Percentiles rank a stretch among this genome's conserved stretches.
Conservation (phyloP, 2,113 vertebrate genomes). For the Triplophysa tibetana region DNA sequence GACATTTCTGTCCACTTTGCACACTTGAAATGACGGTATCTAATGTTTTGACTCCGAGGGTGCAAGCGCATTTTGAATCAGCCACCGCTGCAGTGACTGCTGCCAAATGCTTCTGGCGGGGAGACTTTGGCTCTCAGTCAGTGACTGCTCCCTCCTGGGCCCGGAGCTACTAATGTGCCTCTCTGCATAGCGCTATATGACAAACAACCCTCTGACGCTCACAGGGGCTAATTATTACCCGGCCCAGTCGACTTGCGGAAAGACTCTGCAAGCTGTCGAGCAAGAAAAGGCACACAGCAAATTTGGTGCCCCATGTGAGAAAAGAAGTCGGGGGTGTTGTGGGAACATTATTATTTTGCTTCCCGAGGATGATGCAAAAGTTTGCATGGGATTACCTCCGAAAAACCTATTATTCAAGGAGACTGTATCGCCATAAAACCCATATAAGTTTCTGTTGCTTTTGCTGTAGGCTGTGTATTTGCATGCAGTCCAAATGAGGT, state of each 20-base stretch:
- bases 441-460: slow-evolving; percentile 9
- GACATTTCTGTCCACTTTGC: slow-evolving; percentile 4
- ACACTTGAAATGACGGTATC: not conserved
- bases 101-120: not conserved
- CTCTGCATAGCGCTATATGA: slow-evolving; percentile 39
- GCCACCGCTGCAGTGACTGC: slow-evolving; percentile 7
- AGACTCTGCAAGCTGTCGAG: not conserved
- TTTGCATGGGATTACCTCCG: slow-evolving; percentile 20
- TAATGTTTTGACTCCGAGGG: slow-evolving; percentile 3
- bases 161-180: slow-evolving; percentile 21
- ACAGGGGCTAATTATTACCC: slow-evolving; percentile 40
- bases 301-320: not conserved
- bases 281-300: not conserved
- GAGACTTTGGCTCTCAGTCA: not conserved
- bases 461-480: slow-evolving; percentile 7
- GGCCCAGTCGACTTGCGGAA: slow-evolving; percentile 23
- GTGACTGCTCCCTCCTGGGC: slow-evolving; percentile 1
- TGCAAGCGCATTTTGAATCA: slow-evolving; percentile 1
- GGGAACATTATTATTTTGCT: slow-evolving; percentile 24
- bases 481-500: slow-evolving; percentile 19
- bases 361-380: slow-evolving; percentile 17
- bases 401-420: slow-evolving; percentile 24
- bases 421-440: not conserved
- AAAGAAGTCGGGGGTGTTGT: not conserved
- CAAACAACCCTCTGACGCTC: slow-evolving; percentile 19